Evolutionary conservation across 2,888 invertebrate genomes (phyloP).

Genomic region (Tholera decimalis): DNA sequence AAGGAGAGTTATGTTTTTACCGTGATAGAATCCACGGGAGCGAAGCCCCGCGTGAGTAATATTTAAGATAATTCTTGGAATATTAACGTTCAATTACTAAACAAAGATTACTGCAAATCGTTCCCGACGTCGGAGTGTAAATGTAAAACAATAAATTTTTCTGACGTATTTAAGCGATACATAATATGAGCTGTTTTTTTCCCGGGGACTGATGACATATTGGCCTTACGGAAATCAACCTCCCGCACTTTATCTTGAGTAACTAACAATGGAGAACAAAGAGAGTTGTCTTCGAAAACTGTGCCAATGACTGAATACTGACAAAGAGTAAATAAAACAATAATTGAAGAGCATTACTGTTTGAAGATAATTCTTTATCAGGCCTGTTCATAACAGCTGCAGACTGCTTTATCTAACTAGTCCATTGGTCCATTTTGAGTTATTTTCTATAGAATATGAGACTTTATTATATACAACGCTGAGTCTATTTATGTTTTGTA

Average conservation of each 20-base stretch:
- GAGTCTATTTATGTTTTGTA: neutral
- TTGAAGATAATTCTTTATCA: slow-evolving; percentile 58
- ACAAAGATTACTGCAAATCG: slow-evolving; percentile 22
- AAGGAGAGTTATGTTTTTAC: too few relatives aligned
- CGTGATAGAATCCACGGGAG: too few relatives aligned
- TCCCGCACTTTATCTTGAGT: slow-evolving; percentile 36
- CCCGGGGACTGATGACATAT: slow-evolving; percentile 49
- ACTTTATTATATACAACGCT: slow-evolving; percentile 12
- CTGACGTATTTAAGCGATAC: slow-evolving; percentile 23
- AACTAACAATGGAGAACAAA: slow-evolving; percentile 43
- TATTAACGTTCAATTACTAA: slow-evolving; percentile 9
- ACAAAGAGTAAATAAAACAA: slow-evolving; percentile 51
- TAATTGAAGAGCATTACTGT: slow-evolving; percentile 46
- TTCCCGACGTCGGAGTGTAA: slow-evolving; percentile 4
- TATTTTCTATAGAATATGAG: slow-evolving; percentile 44
- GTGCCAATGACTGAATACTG: slow-evolving; percentile 53
- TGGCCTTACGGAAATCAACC: slow-evolving; percentile 38
- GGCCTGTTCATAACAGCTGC: slow-evolving; percentile 38
- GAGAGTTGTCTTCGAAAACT: slow-evolving; percentile 43
- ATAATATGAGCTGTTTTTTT: slow-evolving; percentile 22
- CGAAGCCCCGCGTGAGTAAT: too few relatives aligned
- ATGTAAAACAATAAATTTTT: slow-evolving; percentile 39
- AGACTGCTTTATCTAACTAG: slow-evolving; percentile 57
- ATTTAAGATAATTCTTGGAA: slow-evolving; percentile 32
- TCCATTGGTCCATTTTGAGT: slow-evolving; percentile 39